Percentiles rank a stretch among this genome's conserved stretches.
phyloP scores from a whole-genome alignment of 2,888 invertebrate species.

The Dioctria rufipes region DNA sequence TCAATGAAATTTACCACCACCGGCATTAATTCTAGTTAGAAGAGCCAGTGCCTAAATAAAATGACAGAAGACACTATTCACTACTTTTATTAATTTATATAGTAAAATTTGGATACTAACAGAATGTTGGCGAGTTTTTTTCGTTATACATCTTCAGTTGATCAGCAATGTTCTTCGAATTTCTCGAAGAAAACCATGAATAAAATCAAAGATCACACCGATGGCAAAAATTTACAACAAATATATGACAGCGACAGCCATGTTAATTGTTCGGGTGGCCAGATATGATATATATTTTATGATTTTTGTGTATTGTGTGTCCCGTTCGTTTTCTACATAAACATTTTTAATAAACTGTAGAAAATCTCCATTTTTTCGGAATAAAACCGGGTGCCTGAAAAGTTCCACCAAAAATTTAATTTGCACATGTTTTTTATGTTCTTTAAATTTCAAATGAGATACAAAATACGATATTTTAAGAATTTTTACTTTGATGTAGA shows the following conservation, averaged over 20 bases:
- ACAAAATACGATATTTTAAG: too few relatives aligned
- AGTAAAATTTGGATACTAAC: not conserved
- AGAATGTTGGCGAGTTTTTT: conserved; percentile 1
- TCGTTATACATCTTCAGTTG: conserved; percentile 25
- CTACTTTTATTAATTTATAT: not conserved
- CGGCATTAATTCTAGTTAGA: conserved; percentile 10
- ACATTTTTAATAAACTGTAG: too few relatives aligned
- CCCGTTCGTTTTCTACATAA: too few relatives aligned
- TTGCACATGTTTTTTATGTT: too few relatives aligned
- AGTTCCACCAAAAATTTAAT: too few relatives aligned
- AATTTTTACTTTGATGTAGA: too few relatives aligned
- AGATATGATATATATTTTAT: not conserved
- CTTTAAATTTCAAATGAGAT: too few relatives aligned
- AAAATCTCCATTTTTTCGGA: too few relatives aligned
- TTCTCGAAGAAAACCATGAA: conserved; percentile 27
- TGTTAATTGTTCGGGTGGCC: conserved; percentile 7
- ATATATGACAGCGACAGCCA: not conserved
- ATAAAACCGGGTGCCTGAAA: too few relatives aligned
- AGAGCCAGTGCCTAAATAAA: not conserved
- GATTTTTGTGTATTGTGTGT: too few relatives aligned
- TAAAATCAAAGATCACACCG: conserved; percentile 18
- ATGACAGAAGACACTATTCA: not conserved
- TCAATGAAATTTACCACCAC: not conserved
- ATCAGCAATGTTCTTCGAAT: conserved; percentile 25
- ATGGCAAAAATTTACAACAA: not conserved